Evolutionary conservation across 1,140 invertebrate genomes (phyloP).

Genomic region (Aporrectodea caliginosa): DNA sequence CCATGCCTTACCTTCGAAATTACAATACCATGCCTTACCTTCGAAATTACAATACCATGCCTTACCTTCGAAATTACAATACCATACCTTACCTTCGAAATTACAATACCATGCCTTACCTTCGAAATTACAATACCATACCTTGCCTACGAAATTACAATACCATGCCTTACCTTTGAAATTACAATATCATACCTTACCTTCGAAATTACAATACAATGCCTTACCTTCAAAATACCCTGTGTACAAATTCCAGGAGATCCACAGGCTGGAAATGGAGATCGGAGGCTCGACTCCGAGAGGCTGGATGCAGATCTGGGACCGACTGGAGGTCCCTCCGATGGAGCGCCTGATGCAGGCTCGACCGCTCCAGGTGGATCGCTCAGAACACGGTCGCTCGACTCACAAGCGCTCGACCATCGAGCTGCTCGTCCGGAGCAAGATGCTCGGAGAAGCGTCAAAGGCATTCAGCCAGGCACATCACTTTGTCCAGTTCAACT

Average conservation of each 20-base stretch:
- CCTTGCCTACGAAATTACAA: too few relatives aligned
- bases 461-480: slow-evolving; percentile 76
- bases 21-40: too few relatives aligned
- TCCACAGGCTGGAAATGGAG: slow-evolving; percentile 81
- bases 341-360: slow-evolving; percentile 67
- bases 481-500: slow-evolving; percentile 81
- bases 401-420: slow-evolving; percentile 87
- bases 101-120: too few relatives aligned
- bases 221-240: too few relatives aligned
- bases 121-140: too few relatives aligned
- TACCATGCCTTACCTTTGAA: too few relatives aligned
- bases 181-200: too few relatives aligned
- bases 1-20: too few relatives aligned
- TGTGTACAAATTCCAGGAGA: slow-evolving; percentile 84
- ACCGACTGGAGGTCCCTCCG: slow-evolving; percentile 55
- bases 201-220: too few relatives aligned
- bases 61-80: too few relatives aligned
- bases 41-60: too few relatives aligned
- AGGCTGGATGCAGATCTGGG: slow-evolving; percentile 20
- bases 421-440: slow-evolving; percentile 81
- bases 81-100: too few relatives aligned
- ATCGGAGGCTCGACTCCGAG: slow-evolving; percentile 62
- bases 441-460: slow-evolving; percentile 60
- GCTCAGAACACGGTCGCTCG: slow-evolving; percentile 71
- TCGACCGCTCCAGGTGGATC: slow-evolving; percentile 62